Base-by-base conservation (phyloP, 1,140 invertebrate species). In the Oryctes rhinoceros region DNA sequence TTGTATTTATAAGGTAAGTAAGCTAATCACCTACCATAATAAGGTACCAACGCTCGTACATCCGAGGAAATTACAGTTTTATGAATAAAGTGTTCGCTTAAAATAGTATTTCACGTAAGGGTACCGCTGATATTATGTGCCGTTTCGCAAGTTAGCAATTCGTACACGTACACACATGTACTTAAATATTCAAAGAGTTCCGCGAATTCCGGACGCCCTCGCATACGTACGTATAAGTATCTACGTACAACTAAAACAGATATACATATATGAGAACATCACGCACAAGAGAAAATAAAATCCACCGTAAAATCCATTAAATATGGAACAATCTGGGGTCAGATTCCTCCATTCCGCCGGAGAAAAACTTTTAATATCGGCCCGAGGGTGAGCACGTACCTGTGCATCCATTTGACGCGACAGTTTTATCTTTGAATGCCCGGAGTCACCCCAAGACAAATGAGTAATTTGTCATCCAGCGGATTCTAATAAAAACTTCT, bases 341-440 rank as follows among this genome's bases (percentile, higher is more conserved):
- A 71, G 65, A 71, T 71, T 71, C 65, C 65, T 20, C 65, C 65
- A 35, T 71, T 71, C 37, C 65, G 20, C 20, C 65, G 20, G 24
- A 13, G 65, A 77, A 77, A 77, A 77, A 77, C 76, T 77, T 77
- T 77, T 77, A 77, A 77, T 77, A 77, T 47, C 76, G 44, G 44
- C 76, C 76, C 7, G 76, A 77, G 65, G 76, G 30, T n/a, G 10
- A n/a, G 44, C 76, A 77, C 48, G 76, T 77, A 77, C 76, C 76
- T 77, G 76, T 53, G 76, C 76, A 77, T 77, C 48, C 76, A 77
- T 77, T 77, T 77, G 76, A 77, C 76, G 24, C 76, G 76, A 77
- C 76, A 77, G 76, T 77, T 77, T 77, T 77, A 77, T 77, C 76
- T 77, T 53, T n/a, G 13, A 77, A 18, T 37, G 76, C 37, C 76